Conservation (phyloP, 2,888 invertebrate species). For the Hecatera dysodea region DNA sequence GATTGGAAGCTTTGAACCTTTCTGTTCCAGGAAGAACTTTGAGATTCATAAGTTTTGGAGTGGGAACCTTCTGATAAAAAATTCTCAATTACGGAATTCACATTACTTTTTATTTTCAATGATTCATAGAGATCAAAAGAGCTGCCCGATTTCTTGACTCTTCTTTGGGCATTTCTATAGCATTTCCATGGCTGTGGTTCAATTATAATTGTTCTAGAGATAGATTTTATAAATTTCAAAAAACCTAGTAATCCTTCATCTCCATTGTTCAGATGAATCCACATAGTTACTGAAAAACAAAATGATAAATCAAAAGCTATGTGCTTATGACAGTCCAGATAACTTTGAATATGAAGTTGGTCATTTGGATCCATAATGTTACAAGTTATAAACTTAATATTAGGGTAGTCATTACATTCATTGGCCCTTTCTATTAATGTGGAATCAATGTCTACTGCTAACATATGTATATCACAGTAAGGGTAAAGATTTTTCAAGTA, state of each 20-base stretch:
- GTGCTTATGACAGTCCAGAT: conserved; percentile 83
- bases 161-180: conserved; percentile 94
- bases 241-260: conserved; percentile 93
- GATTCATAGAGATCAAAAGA: conserved; percentile 91
- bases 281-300: conserved; percentile 97
- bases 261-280: conserved; percentile 96
- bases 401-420: conserved; percentile 83
- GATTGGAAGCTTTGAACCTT: conserved; percentile 92
- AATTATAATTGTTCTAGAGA: conserved; percentile 92
- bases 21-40: conserved; percentile 93
- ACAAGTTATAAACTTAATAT: conserved; percentile 90
- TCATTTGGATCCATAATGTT: conserved; percentile 91
- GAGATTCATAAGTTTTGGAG: conserved; percentile 90
- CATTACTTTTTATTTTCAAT: conserved; percentile 91
- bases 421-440: conserved; percentile 92
- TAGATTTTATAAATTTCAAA: conserved; percentile 89
- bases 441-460: conserved; percentile 95
- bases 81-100: conserved; percentile 92
- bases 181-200: conserved; percentile 97
- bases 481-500: conserved; percentile 87
- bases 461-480: conserved; percentile 81
- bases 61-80: conserved; percentile 87
- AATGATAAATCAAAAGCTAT: conserved; percentile 92
- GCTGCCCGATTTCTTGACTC: conserved; percentile 92
- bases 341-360: conserved; percentile 81